These are phyloP conservation scores for Pristionchus maxplancki DNA, from an alignment of 2,888 invertebrate genomes.

Conservation along the genomic window DNA sequence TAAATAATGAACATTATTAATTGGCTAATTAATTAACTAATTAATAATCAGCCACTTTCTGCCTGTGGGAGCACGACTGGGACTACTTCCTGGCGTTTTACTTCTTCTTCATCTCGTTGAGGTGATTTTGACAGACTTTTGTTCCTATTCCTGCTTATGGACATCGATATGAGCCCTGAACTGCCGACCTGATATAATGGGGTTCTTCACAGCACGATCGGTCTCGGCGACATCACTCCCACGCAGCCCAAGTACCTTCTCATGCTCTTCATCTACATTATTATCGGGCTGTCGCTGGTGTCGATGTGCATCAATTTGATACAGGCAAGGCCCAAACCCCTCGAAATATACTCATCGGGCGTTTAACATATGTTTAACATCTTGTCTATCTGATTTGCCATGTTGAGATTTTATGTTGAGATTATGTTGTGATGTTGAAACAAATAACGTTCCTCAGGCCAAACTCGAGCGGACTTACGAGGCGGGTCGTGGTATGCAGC, in stretches of 20 bases:
- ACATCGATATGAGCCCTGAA: too few relatives aligned
- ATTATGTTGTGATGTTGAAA: too few relatives aligned
- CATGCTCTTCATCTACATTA: slow-evolving; percentile 91
- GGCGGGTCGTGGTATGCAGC: slow-evolving; percentile 58
- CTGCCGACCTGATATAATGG: too few relatives aligned
- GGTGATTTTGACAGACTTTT: slow-evolving; percentile 48
- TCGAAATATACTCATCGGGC: too few relatives aligned
- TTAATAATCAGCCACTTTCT: slow-evolving; percentile 82
- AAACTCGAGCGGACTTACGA: slow-evolving; percentile 73
- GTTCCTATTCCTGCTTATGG: too few relatives aligned
- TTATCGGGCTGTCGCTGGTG: slow-evolving; percentile 95
- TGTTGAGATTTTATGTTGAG: too few relatives aligned
- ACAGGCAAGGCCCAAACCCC: slow-evolving; percentile 82
- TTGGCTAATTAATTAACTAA: neutral
- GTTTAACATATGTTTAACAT: too few relatives aligned
- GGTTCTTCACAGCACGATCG: slow-evolving; percentile 66
- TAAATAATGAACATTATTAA: neutral
- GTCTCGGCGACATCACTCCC: slow-evolving; percentile 78
- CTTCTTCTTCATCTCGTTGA: slow-evolving; percentile 94
- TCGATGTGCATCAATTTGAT: slow-evolving; percentile 98
- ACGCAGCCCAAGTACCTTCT: slow-evolving; percentile 91
- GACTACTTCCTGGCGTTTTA: slow-evolving; percentile 93
- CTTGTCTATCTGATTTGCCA: too few relatives aligned
- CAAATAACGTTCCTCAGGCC: slow-evolving; percentile 59
- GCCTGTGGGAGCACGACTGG: slow-evolving; percentile 84